phyloP scores from a whole-genome alignment of 2,113 vertebrate genomes.

The Barbus barbus region DNA sequence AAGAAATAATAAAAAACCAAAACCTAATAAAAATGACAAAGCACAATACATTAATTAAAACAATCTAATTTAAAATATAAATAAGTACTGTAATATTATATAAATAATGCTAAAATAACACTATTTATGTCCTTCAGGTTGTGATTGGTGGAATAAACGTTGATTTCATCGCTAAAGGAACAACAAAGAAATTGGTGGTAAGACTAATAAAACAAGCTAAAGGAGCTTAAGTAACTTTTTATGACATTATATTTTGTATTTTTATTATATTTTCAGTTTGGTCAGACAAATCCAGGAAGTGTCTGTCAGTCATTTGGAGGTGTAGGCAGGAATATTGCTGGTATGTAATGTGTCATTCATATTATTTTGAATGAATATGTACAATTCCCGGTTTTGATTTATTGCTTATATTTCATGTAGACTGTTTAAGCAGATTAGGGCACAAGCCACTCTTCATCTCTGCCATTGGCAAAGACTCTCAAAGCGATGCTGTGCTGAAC shows the following conservation, averaged over 20 bases:
- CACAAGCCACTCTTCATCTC: slow-evolving; percentile 81
- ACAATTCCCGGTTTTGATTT: background rate
- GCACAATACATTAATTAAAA: background rate
- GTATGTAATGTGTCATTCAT: slow-evolving; percentile 61
- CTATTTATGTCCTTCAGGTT: slow-evolving; percentile 72
- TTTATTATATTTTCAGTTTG: slow-evolving; percentile 70
- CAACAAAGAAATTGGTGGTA: slow-evolving; percentile 76
- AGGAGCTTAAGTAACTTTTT: background rate
- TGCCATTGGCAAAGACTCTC: slow-evolving; percentile 80
- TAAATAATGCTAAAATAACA: background rate
- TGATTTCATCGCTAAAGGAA: slow-evolving; percentile 87
- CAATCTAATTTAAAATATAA: background rate
- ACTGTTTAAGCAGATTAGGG: slow-evolving; percentile 84
- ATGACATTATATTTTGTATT: background rate
- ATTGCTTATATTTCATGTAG: slow-evolving; percentile 65
- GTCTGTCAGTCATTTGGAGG: slow-evolving; percentile 85
- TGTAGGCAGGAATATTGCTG: slow-evolving; percentile 88
- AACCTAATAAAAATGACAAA: background rate
- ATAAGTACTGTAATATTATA: background rate
- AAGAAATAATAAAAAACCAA: background rate
- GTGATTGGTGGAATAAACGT: slow-evolving; percentile 88
- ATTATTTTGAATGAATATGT: background rate
- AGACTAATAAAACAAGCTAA: slow-evolving; percentile 33
- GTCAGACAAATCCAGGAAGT: slow-evolving; percentile 84
- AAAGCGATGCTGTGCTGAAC: slow-evolving; percentile 76